Evolutionary conservation across 2,113 vertebrate genomes (phyloP), one percentile per base, ranked within the genome.

Genomic region (Gadus macrocephalus): DNA sequence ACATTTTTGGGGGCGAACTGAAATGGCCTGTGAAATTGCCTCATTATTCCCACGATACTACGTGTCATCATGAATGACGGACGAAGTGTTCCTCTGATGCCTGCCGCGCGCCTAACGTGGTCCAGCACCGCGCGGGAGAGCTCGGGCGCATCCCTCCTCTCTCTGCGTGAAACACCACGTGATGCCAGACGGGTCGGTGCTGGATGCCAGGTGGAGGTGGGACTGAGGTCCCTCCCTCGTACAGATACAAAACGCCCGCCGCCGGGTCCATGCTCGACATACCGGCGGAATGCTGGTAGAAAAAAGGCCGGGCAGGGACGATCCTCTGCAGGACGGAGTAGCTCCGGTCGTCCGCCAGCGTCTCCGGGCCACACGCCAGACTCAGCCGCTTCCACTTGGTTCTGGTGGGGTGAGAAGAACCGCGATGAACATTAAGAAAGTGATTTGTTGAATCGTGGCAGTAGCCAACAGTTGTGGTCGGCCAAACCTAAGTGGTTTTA

Each of bases 321-420:
- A 95, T 89, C 83, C 93, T 89, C 89, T 88, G 95, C 0, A 91
- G 92, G 60, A 91, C 94, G 0, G 93, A 95, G 76, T 94, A 97
- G 81, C 93, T 95, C 69, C 93, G 94, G 0, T 89, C 94, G 75
- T 94, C 94, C 0, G 94, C 94, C 82, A 58, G 55, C 15, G 14
- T 16, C 15, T 58, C 55, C 55, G n/a, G 55, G n/a, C 55, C 55
- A 9, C 95, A 93, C 1, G 94, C 93, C 0, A 95, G 93, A 0
- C 95, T 94, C 90, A 96, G 96, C 62, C 95, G 88, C 83, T 98
- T 98, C 96, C 96, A 98, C 81, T 98, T 97, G 15, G 96, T 98
- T 88, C 96, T 98, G 19, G 19, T 8, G 22, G 22, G 11, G n/a
- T 2, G 19, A n/a, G n/a, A 20, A 9, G 19, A 19, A 62, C 60